Conservation (phyloP, 2,797 vertebrate genomes). For the Dendrocincla tyrannina region DNA sequence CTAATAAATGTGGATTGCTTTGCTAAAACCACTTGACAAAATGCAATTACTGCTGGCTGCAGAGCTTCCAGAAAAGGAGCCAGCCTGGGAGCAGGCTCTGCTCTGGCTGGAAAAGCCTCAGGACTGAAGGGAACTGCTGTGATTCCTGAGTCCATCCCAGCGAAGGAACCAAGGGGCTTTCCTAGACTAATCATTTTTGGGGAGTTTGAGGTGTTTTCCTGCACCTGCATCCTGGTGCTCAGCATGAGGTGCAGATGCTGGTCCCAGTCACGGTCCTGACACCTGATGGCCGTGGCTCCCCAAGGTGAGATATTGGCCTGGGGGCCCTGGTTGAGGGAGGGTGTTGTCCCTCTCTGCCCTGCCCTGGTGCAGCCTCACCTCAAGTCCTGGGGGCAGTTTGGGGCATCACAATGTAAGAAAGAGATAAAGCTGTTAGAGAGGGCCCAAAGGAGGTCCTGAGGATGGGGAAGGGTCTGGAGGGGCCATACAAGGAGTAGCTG, state of each 20-base stretch:
- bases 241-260: neutral
- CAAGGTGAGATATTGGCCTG: fast-evolving
- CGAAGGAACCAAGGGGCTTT: neutral
- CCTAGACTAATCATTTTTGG: fast-evolving
- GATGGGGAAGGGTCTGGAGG: neutral
- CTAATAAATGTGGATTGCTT: conserved; percentile 47
- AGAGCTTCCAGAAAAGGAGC: neutral
- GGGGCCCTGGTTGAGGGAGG: neutral
- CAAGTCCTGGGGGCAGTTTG: neutral
- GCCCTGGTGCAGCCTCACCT: neutral
- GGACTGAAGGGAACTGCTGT: neutral
- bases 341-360: neutral
- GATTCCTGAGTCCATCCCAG: neutral
- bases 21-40: conserved; percentile 36
- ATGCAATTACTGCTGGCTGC: neutral
- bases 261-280: neutral
- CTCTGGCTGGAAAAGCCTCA: neutral
- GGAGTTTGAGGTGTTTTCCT: neutral
- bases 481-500: neutral
- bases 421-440: neutral
- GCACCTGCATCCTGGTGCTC: neutral
- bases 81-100: neutral
- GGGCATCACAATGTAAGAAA: neutral
- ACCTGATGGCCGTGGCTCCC: neutral
- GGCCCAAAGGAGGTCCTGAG: fast-evolving